Base-by-base conservation (phyloP, 2,797 vertebrate species). In the Columba guinea region DNA sequence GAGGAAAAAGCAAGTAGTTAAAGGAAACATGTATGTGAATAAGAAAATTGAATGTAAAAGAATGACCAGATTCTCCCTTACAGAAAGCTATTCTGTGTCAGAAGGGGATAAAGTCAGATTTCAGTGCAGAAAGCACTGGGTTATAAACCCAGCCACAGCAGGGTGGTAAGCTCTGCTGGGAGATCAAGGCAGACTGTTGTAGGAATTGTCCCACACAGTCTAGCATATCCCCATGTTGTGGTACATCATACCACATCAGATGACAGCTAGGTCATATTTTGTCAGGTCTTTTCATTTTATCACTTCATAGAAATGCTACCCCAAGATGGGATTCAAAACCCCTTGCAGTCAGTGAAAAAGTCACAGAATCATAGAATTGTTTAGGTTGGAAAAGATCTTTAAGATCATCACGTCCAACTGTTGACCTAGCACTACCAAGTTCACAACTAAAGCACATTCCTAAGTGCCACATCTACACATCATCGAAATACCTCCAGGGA, bases 31-130 rank as follows among this genome's bases (percentile, higher is more conserved):
- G 2, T 44, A 7, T 27, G 20, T 46, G 14, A 77, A 62, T 32
- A 80, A 69, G 12, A 14, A 84, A 71, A 52, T n/a, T 7, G 84
- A 70, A 64, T 19, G 6, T 32, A 26, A 27, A 71, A 49, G 32
- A 52, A 79, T 41, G 10, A 41, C 26, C 26, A 70, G 20, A 46
- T 78, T 16, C 1, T 59, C 17, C 21, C 22, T 59, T 27, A 52
- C 17, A 58, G 32, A 41, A 84, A 92, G 73, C 5, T n/a, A 5
- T 14, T 7, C 4, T 0, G 0, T 4, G 9, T 18, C 23, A 63
- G 23, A 75, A 70, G 4, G 3, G 8, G 13, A 0, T 62, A 65
- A 44, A 93, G 69, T 52, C 51, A 48, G 39, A 55, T 34, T 37
- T 28, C 26, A 71, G 23, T 10, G 18, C 30, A 80, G 46, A 89